Percentiles rank a stretch among this genome's conserved stretches.
Evolutionary conservation across 2,113 vertebrate species (phyloP).

Genomic region (Corythornis vintsioides): DNA sequence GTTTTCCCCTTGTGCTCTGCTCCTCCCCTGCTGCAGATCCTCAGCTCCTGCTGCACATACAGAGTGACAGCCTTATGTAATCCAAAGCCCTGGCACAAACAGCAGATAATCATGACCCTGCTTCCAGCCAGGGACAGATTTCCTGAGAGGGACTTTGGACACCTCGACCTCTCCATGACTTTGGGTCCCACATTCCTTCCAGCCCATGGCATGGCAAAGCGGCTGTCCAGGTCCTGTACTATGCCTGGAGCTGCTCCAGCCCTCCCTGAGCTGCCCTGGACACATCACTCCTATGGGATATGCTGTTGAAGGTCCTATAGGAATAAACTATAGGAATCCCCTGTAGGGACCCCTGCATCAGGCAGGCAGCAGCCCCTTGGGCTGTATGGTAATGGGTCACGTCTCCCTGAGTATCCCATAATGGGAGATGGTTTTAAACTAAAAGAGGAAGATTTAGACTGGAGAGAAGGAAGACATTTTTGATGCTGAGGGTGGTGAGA

Average conservation of each 20-base stretch:
- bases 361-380: not conserved
- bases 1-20: constrained; percentile 8
- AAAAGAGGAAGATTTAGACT: not conserved
- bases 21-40: constrained; percentile 49
- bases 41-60: not conserved
- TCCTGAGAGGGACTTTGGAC: constrained; percentile 3
- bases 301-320: not conserved
- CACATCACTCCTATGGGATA: not conserved
- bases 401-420: not conserved
- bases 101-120: constrained; percentile 22
- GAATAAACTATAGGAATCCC: not conserved
- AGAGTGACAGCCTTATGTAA: constrained; percentile 43
- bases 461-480: not conserved
- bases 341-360: not conserved
- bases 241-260: not conserved
- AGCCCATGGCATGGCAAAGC: fast-evolving
- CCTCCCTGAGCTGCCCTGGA: not conserved
- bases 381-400: not conserved
- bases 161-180: not conserved
- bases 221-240: not conserved
- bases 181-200: not conserved
- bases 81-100: constrained; percentile 42
- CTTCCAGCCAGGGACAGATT: constrained; percentile 24
- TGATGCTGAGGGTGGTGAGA: not conserved
- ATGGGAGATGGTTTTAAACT: not conserved